Conservation (phyloP, 2,113 vertebrate species). For the Gymnogyps californianus region DNA sequence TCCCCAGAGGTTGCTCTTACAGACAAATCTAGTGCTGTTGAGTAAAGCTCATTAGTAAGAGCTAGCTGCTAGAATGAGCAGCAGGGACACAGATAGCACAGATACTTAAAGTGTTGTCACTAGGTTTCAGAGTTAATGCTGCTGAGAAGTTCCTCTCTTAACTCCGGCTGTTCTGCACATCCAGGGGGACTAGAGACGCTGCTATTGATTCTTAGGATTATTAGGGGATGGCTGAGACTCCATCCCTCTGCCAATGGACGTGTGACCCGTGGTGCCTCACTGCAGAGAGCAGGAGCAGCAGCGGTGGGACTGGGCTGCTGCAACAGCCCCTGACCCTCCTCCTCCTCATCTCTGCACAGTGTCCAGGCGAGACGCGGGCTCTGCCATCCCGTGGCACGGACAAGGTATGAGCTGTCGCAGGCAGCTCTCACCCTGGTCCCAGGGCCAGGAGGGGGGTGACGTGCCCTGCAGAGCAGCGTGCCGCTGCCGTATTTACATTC, state of each 20-base stretch:
- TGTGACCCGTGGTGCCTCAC: neutral
- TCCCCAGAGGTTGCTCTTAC: neutral
- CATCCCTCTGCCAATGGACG: neutral
- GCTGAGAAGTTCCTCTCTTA: neutral
- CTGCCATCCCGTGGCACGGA: neutral
- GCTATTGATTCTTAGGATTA: neutral
- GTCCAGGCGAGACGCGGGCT: neutral
- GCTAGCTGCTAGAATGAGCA: neutral
- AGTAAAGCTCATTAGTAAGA: conserved; percentile 23
- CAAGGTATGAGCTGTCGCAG: neutral
- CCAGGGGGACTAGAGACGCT: neutral
- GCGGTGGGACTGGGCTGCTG: neutral
- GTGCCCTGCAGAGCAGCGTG: neutral
- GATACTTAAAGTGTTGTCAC: neutral
- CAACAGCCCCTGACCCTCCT: neutral
- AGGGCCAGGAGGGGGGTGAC: neutral
- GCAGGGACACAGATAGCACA: neutral
- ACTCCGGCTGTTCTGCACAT: neutral
- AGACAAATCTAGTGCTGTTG: neutral
- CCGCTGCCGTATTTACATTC: conserved; percentile 47
- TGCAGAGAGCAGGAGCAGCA: neutral
- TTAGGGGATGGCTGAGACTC: neutral
- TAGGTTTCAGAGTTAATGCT: conserved; percentile 33
- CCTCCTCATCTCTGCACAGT: neutral
- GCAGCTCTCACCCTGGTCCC: neutral